phyloP scores from a whole-genome alignment of 2,888 invertebrate species.

The Torymus texanus region DNA sequence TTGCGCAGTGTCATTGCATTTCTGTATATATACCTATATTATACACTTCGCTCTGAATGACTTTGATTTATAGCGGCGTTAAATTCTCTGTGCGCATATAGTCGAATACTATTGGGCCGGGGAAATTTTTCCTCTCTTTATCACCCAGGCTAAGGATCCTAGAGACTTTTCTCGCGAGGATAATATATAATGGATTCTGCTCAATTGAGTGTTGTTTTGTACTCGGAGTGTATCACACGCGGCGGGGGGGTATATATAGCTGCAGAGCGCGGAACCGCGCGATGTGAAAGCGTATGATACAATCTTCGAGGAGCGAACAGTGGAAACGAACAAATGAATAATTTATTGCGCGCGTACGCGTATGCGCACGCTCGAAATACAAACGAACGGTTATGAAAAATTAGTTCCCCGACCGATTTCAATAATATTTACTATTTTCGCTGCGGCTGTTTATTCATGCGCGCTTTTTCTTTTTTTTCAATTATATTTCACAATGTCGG shows the following conservation, averaged over 20 bases:
- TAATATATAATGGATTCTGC: slow-evolving; percentile 25
- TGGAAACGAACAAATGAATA: slow-evolving; percentile 50
- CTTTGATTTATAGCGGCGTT: no score
- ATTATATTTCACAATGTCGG: no score
- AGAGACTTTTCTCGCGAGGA: background rate
- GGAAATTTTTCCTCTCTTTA: slow-evolving; percentile 3
- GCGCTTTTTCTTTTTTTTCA: no score
- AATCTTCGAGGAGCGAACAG: slow-evolving; percentile 42
- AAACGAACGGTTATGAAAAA: slow-evolving; percentile 42
- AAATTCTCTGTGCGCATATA: no score
- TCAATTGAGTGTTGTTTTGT: slow-evolving; percentile 37
- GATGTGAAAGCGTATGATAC: slow-evolving; percentile 53
- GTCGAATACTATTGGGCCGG: no score
- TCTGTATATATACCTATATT: no score
- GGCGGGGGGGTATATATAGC: background rate
- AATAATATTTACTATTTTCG: slow-evolving; percentile 24
- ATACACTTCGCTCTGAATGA: no score
- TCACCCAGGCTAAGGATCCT: background rate
- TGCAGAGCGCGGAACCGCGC: background rate
- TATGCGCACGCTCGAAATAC: background rate
- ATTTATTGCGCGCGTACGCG: slow-evolving; percentile 32
- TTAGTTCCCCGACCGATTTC: slow-evolving; percentile 30
- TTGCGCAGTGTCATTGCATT: no score
- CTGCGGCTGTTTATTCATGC: background rate
- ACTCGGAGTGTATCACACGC: background rate